Percentiles rank a stretch among this genome's conserved stretches.
phyloP scores from a whole-genome alignment of 2,888 invertebrate species.

The Leucoma salicis region DNA sequence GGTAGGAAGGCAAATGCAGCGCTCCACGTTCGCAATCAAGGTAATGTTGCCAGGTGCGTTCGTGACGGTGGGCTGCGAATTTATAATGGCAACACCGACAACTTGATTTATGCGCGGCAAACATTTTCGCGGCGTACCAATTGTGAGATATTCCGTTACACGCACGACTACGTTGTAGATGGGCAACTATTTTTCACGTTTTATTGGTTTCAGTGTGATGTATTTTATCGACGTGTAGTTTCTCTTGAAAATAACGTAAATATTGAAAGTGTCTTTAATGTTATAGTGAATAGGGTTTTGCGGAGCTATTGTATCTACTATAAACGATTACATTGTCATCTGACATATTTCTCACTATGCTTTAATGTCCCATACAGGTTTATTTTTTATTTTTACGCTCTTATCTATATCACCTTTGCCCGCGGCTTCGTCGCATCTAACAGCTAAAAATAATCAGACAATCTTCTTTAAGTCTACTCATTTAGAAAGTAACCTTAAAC shows the following conservation, averaged over 20 bases:
- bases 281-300: too few species aligned
- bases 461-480: too few species aligned
- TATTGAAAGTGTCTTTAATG: neutral
- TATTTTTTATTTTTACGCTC: too few species aligned
- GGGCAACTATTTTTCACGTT: constrained; percentile 63
- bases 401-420: too few species aligned
- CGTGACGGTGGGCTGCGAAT: constrained; percentile 62
- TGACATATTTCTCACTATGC: too few species aligned
- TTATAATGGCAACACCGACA: constrained; percentile 76
- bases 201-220: constrained; percentile 57
- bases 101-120: constrained; percentile 70
- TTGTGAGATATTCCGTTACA: constrained; percentile 63
- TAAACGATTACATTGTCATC: too few species aligned
- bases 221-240: constrained; percentile 33
- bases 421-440: too few species aligned
- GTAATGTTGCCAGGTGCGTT: constrained; percentile 76
- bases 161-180: constrained; percentile 52
- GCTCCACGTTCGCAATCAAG: constrained; percentile 63
- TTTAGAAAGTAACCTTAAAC: too few species aligned
- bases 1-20: constrained; percentile 57
- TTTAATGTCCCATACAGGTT: too few species aligned
- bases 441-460: too few species aligned
- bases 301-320: too few species aligned
- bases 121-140: constrained; percentile 51
- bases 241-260: neutral